Percentiles rank a stretch among this genome's conserved stretches.
phyloP scores from a whole-genome alignment of 2,888 invertebrate genomes.

The Andrena minutula region DNA sequence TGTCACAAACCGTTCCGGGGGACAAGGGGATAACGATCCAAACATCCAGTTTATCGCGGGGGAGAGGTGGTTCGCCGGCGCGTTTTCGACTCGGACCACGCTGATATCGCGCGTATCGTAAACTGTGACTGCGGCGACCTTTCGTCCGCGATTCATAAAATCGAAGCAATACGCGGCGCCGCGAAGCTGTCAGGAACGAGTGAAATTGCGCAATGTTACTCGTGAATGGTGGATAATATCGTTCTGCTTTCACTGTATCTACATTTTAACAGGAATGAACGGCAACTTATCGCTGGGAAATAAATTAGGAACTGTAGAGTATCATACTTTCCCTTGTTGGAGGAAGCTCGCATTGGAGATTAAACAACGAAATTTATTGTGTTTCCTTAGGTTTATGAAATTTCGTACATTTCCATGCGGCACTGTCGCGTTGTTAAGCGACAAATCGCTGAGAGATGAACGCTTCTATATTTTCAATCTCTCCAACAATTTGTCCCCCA shows the following conservation, averaged over 20 bases:
- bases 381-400: too few relatives aligned
- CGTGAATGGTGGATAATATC: neutral
- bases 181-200: neutral
- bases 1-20: neutral
- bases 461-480: too few relatives aligned
- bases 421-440: too few relatives aligned
- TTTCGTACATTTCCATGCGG: too few relatives aligned
- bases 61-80: neutral
- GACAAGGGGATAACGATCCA: neutral
- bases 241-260: neutral
- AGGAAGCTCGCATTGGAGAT: too few relatives aligned
- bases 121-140: slow-evolving; percentile 2
- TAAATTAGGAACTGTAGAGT: too few relatives aligned
- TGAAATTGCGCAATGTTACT: neutral
- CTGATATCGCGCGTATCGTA: neutral
- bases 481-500: too few relatives aligned
- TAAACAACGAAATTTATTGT: too few relatives aligned
- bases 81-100: neutral
- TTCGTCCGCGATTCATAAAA: slow-evolving; percentile 19
- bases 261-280: too few relatives aligned
- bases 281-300: too few relatives aligned
- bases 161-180: neutral
- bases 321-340: too few relatives aligned
- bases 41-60: neutral
- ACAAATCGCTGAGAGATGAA: too few relatives aligned